phyloP scores from a whole-genome alignment of 2,113 vertebrate species.

The Amazona guildingii region DNA sequence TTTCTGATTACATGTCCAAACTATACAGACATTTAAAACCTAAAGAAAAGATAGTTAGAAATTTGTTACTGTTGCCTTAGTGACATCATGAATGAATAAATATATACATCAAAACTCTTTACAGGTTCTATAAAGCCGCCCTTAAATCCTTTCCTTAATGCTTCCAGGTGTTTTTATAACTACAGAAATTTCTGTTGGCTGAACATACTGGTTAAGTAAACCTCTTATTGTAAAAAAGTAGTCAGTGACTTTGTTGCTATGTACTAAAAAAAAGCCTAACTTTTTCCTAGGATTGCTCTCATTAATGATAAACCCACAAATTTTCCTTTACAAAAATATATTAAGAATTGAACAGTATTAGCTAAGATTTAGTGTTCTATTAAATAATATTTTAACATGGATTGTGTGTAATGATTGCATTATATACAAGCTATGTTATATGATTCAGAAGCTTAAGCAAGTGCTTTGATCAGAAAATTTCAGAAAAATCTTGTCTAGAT shows the following conservation, averaged over 20 bases:
- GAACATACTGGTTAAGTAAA: neutral
- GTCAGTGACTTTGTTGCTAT: neutral
- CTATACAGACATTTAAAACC: neutral
- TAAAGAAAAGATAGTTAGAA: neutral
- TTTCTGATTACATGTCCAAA: neutral
- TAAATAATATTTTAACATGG: neutral
- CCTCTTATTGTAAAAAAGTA: neutral
- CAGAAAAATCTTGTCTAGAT: neutral
- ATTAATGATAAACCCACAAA: neutral
- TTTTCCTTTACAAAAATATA: neutral
- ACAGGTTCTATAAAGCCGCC: neutral
- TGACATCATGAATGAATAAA: neutral
- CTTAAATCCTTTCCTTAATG: neutral
- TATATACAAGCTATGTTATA: neutral
- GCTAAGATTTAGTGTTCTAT: neutral
- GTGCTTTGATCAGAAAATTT: neutral
- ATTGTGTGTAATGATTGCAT: neutral
- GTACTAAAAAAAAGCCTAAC: neutral
- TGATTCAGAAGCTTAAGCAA: neutral
- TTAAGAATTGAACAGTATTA: neutral
- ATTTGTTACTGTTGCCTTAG: neutral
- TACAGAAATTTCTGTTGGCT: neutral
- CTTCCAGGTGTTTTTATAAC: neutral
- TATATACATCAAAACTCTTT: neutral
- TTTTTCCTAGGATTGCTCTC: neutral